Percentiles rank a stretch among this genome's conserved stretches.
These are phyloP conservation scores for Acrobeloides nanus DNA, from an alignment of 2,888 invertebrate species.

Conservation along the genomic window DNA sequence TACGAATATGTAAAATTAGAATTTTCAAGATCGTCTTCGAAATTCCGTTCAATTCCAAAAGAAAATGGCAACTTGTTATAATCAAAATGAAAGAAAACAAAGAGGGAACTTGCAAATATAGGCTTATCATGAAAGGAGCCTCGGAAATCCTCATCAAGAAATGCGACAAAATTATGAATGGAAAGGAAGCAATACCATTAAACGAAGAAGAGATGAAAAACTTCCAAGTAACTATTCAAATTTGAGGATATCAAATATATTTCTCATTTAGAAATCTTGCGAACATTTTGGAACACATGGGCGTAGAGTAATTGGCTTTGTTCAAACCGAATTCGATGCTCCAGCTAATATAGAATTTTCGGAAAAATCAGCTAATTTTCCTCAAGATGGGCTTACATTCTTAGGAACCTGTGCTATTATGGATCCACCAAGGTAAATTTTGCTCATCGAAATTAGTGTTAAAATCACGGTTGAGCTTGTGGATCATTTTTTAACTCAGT, in stretches of 20 bases:
- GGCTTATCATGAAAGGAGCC: slow-evolving; percentile 22
- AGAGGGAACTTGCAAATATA: too few relatives aligned
- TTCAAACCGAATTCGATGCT: slow-evolving; percentile 14
- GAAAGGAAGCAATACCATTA: slow-evolving; percentile 4
- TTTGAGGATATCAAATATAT: too few relatives aligned
- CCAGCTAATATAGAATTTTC: slow-evolving; percentile 17
- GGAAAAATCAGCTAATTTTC: slow-evolving; percentile 14
- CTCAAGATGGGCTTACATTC: slow-evolving; percentile 17
- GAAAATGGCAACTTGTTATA: too few relatives aligned
- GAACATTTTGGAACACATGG: slow-evolving; percentile 18
- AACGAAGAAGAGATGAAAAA: background rate
- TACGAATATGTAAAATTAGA: too few relatives aligned
- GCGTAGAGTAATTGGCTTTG: slow-evolving; percentile 24
- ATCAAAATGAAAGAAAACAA: too few relatives aligned
- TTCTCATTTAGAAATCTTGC: slow-evolving; percentile 13
- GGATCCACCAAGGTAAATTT: slow-evolving; percentile 18
- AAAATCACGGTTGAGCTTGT: too few relatives aligned
- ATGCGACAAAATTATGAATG: slow-evolving; percentile 10
- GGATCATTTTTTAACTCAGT: too few relatives aligned
- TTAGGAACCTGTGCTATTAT: slow-evolving; percentile 22
- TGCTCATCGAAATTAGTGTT: too few relatives aligned
- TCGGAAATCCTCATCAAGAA: slow-evolving; percentile 16
- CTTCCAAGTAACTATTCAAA: background rate
- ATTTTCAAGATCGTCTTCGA: too few relatives aligned
- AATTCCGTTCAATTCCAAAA: too few relatives aligned